Percentiles rank a stretch among this genome's conserved stretches.
phyloP scores from a whole-genome alignment of 2,888 invertebrate genomes.

The Listrodromus nycthemerus region DNA sequence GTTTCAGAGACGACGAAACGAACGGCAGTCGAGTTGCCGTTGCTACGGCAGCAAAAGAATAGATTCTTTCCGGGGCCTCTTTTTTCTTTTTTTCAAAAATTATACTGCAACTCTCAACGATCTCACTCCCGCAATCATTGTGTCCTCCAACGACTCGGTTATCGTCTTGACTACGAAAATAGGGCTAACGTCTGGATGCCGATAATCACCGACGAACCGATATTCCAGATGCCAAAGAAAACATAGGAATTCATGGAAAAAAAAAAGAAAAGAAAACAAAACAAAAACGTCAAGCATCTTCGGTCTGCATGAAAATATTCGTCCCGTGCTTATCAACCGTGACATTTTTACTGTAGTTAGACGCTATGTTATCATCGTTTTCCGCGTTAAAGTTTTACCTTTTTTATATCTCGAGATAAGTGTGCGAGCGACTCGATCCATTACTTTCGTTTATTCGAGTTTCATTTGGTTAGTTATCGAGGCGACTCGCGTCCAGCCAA shows the following conservation, averaged over 20 bases:
- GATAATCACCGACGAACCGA: constrained; percentile 30
- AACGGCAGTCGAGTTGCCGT: constrained; percentile 3
- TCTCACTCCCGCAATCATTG: constrained; percentile 16
- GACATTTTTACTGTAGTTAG: constrained; percentile 34
- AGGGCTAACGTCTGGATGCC: constrained; percentile 16
- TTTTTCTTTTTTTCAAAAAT: constrained; percentile 55
- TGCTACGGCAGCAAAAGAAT: constrained; percentile 20
- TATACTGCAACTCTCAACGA: constrained; percentile 45
- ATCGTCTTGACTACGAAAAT: constrained; percentile 18
- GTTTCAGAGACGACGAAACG: constrained; percentile 15
- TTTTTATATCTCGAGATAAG: constrained; percentile 54
- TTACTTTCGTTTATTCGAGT: constrained; percentile 54
- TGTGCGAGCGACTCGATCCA: constrained; percentile 43
- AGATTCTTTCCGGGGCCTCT: constrained; percentile 37
- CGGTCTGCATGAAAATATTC: constrained; percentile 23
- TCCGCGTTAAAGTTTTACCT: constrained; percentile 39
- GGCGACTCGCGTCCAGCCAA: constrained; percentile 5
- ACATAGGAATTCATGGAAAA: too few relatives aligned
- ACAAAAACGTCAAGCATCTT: constrained; percentile 17
- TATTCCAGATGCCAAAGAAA: constrained; percentile 47
- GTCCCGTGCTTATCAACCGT: constrained; percentile 23
- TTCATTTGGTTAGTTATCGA: constrained; percentile 33
- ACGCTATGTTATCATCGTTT: constrained; percentile 31
- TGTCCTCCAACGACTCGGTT: constrained; percentile 42
- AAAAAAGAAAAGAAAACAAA: background rate